Evolutionary conservation across 2,113 vertebrate genomes (phyloP).

Genomic region (Serilophus lunatus): DNA sequence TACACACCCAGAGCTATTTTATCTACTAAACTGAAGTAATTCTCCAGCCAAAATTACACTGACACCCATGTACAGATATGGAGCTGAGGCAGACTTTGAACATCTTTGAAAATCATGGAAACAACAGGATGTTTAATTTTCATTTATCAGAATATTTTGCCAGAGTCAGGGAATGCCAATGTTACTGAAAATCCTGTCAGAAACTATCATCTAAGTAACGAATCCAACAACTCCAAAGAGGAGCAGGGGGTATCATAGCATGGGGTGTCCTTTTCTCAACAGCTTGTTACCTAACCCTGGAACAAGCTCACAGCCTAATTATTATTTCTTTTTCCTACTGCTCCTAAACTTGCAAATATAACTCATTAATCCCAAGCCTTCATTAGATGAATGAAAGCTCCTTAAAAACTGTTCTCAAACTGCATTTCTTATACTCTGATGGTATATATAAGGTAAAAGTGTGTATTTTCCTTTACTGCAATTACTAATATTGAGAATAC

Average conservation of each 20-base stretch:
- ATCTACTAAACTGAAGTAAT: neutral
- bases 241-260: accelerated
- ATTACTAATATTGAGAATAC: neutral
- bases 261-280: neutral
- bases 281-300: neutral
- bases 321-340: neutral
- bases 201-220: neutral
- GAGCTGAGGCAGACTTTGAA: neutral
- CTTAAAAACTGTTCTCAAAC: neutral
- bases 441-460: neutral
- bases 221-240: neutral
- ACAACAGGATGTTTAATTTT: neutral
- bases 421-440: neutral
- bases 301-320: neutral
- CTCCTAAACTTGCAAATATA: neutral
- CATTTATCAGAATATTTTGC: neutral
- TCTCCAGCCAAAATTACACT: neutral
- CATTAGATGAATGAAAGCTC: neutral
- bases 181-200: neutral
- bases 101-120: neutral
- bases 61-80: neutral
- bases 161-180: neutral
- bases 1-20: neutral
- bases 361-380: neutral
- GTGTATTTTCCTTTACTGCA: neutral